Base-by-base conservation (phyloP, 2,113 vertebrate genomes). In the Apteryx owenii region DNA sequence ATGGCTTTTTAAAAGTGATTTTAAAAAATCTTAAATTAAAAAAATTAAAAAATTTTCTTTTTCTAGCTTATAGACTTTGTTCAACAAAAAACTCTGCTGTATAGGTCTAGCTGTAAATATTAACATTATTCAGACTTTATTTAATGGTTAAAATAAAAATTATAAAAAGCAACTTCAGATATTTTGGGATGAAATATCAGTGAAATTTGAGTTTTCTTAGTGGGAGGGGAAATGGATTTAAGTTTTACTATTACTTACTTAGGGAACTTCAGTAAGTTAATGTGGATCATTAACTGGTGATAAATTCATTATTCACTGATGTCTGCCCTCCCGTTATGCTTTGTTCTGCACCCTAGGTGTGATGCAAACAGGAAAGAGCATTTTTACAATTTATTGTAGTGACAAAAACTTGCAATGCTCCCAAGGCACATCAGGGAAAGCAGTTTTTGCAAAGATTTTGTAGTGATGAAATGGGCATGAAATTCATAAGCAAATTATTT, bases 401-500 rank as follows among this genome's bases (percentile, higher is more conserved):
- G 58, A 46, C 10, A 86, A 93, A 72, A 65, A 36, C 42, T 83
- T 75, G 12, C 40, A 75, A 0, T 65, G n/a, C 10, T 96, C 25
- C 9, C 50, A 72, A 79, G 26, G 15, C 18, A 51, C 60, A 58
- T 10, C 31, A 73, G 60, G 42, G 60, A 60, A 89, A 85, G 31
- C 40, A 50, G 36, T 79, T 95, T 86, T 81, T 65, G 22, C 40
- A 50, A 60, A 87, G 40, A 22, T 80, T 85, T 61, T 61, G 51
- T 46, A 69, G 18, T 54, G 61, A 51, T 82, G 36, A 84, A 94
- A 89, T 46, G 31, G 26, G 31, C 23, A 36, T 62, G 50, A 89
- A 94, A 92, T 82, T 90, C 19, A 4, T 70, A 70, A 81, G 31
- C 56, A 93, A 89, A 72, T 81, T 78, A 66, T 69, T 95, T 51